Evolutionary conservation across 2,113 vertebrate species (phyloP).

Genomic region (Plecotus auritus): DNA sequence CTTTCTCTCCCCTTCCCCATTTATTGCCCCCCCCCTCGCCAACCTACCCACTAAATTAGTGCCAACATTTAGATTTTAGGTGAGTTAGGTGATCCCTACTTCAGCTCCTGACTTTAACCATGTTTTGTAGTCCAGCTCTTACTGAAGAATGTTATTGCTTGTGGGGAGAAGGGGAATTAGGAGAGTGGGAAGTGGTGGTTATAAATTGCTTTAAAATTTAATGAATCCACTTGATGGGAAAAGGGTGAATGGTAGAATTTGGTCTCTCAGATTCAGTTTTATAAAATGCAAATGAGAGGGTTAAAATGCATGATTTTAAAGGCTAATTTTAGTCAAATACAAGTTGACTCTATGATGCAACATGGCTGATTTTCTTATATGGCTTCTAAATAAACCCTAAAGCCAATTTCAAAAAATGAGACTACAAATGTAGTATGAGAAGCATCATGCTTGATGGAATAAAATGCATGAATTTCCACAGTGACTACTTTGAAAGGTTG

Average conservation of each 20-base stretch:
- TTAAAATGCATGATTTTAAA: background rate
- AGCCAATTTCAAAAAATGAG: background rate
- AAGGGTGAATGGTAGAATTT: background rate
- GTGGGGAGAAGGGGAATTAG: no score
- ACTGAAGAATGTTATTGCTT: background rate
- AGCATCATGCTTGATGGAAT: background rate
- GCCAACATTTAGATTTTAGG: conserved; percentile 20
- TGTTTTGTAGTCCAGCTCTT: conserved; percentile 6
- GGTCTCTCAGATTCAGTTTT: conserved; percentile 3
- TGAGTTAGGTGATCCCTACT: background rate
- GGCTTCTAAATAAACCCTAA: background rate
- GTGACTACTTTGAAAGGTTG: background rate
- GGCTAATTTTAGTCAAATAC: background rate
- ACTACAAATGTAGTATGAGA: background rate
- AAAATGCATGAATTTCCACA: background rate
- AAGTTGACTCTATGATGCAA: background rate
- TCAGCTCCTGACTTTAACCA: background rate
- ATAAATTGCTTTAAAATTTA: conserved; percentile 18
- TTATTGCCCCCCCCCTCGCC: background rate
- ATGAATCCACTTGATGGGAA: background rate
- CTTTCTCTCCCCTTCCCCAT: background rate
- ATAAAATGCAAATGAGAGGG: background rate
- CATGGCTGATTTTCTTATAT: conserved; percentile 6
- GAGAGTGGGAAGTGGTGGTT: background rate
- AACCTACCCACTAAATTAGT: background rate